phyloP scores from a whole-genome alignment of 2,797 vertebrate genomes.

The Characodon lateralis region DNA sequence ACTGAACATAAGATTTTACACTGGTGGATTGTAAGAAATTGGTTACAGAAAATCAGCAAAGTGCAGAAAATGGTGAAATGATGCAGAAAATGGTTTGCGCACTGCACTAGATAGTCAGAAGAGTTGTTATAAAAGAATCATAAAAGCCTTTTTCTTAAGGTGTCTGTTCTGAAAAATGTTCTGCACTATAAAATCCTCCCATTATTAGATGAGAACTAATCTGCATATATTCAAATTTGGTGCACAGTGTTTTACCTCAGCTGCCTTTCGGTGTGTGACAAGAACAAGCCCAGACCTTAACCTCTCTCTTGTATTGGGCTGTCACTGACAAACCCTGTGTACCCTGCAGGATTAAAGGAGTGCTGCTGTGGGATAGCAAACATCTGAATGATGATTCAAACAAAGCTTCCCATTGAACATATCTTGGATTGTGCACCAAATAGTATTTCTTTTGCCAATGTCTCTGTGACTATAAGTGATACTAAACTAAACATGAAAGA shows the following conservation, averaged over 20 bases:
- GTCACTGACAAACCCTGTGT: slow-evolving; percentile 56
- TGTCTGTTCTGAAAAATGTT: slow-evolving; percentile 31
- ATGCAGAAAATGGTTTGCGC: neutral
- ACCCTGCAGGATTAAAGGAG: slow-evolving; percentile 41
- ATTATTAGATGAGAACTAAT: slow-evolving; percentile 50
- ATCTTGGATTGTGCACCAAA: slow-evolving; percentile 48
- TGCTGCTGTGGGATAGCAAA: slow-evolving; percentile 24
- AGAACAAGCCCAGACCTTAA: slow-evolving; percentile 60
- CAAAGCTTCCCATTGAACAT: slow-evolving; percentile 42
- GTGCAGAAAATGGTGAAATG: neutral
- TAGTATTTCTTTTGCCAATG: slow-evolving; percentile 39
- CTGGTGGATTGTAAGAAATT: neutral
- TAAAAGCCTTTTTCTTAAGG: neutral
- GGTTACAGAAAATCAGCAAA: neutral
- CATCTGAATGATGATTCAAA: slow-evolving; percentile 58
- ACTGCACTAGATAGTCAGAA: neutral
- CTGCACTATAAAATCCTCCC: slow-evolving; percentile 25
- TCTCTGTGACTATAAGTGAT: slow-evolving; percentile 18
- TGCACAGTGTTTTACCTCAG: slow-evolving; percentile 65
- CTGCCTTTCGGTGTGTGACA: slow-evolving; percentile 66
- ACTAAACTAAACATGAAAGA: slow-evolving; percentile 4
- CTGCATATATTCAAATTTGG: slow-evolving; percentile 69
- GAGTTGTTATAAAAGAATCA: neutral
- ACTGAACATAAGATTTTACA: neutral
- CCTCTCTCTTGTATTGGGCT: slow-evolving; percentile 57